A percentile compares a stretch with the other conserved stretches of the same genome.
Evolutionary conservation across 2,113 vertebrate genomes (phyloP).

Genomic region (Xiphophorus couchianus): DNA sequence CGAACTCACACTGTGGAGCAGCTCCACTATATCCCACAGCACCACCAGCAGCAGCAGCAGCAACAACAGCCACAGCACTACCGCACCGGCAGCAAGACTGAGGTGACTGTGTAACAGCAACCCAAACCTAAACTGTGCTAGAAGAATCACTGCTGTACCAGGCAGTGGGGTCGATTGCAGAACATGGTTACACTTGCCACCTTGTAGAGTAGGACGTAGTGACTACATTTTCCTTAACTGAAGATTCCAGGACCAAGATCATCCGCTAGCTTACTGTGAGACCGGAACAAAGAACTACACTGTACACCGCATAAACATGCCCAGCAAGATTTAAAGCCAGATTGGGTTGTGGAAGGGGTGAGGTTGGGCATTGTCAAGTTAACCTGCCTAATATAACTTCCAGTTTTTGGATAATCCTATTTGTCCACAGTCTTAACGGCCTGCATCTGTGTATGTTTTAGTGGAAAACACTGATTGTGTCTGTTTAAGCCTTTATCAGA

Average conservation of each 20-base stretch:
- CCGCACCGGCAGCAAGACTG: slow-evolving; percentile 97
- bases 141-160: slow-evolving; percentile 16
- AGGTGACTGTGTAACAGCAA: slow-evolving; percentile 94
- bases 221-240: slow-evolving; percentile 52
- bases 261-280: slow-evolving; percentile 58
- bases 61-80: slow-evolving; percentile 92
- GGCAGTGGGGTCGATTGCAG: neutral
- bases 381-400: slow-evolving; percentile 55
- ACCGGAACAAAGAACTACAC: slow-evolving; percentile 67
- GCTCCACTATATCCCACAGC: slow-evolving; percentile 92
- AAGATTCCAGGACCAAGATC: slow-evolving; percentile 60
- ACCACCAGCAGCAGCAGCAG: slow-evolving; percentile 81
- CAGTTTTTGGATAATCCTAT: slow-evolving; percentile 49
- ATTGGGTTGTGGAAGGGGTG: slow-evolving; percentile 20
- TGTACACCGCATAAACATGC: slow-evolving; percentile 72
- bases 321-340: slow-evolving; percentile 60
- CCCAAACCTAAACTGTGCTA: slow-evolving; percentile 20
- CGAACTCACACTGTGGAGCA: slow-evolving; percentile 98
- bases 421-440: slow-evolving; percentile 34
- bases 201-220: slow-evolving; percentile 40
- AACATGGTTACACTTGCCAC: slow-evolving; percentile 32
- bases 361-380: slow-evolving; percentile 42
- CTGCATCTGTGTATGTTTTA: slow-evolving; percentile 49
- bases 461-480: slow-evolving; percentile 54
- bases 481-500: slow-evolving; percentile 50